A percentile compares a stretch with the other conserved stretches of the same genome.
Conservation (phyloP, 2,888 invertebrate genomes). For the Autographa gamma region DNA sequence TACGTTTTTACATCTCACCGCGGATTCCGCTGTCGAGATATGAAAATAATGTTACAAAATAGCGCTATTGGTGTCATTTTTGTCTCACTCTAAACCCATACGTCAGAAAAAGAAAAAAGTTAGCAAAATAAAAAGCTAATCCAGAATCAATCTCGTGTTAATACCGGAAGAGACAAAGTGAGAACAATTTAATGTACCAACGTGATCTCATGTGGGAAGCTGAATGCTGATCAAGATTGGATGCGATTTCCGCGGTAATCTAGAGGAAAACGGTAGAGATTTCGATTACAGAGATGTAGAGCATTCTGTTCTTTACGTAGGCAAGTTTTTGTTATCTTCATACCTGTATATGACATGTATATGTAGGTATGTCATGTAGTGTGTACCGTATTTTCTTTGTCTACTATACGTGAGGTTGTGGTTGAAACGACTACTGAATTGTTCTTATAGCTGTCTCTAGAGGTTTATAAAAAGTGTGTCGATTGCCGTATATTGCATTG, state of each 20-base stretch:
- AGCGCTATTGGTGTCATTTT: too few relatives aligned
- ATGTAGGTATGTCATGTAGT: too few relatives aligned
- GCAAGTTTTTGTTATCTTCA: neutral
- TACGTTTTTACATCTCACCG: too few relatives aligned
- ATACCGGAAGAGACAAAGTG: conserved; percentile 63
- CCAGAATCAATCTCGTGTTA: conserved; percentile 66
- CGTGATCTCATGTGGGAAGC: conserved; percentile 49
- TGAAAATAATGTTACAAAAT: too few relatives aligned
- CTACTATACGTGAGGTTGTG: too few relatives aligned
- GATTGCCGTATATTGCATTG: too few relatives aligned
- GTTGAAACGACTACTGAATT: too few relatives aligned
- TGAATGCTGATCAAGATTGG: conserved; percentile 49
- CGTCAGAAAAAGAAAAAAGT: neutral
- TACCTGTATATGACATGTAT: too few relatives aligned
- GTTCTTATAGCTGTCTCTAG: too few relatives aligned
- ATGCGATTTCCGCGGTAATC: conserved; percentile 51
- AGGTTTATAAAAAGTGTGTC: too few relatives aligned
- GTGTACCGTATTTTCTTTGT: too few relatives aligned
- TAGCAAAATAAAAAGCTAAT: conserved; percentile 23
- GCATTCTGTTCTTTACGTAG: conserved; percentile 10
- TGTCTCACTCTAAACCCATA: neutral
- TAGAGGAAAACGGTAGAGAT: conserved; percentile 38
- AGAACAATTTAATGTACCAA: conserved; percentile 30
- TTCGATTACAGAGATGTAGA: conserved; percentile 33
- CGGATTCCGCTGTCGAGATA: too few relatives aligned